Percentiles rank a stretch among this genome's conserved stretches.
Conservation (phyloP, 2,113 vertebrate species). For the Tetrax tetrax region DNA sequence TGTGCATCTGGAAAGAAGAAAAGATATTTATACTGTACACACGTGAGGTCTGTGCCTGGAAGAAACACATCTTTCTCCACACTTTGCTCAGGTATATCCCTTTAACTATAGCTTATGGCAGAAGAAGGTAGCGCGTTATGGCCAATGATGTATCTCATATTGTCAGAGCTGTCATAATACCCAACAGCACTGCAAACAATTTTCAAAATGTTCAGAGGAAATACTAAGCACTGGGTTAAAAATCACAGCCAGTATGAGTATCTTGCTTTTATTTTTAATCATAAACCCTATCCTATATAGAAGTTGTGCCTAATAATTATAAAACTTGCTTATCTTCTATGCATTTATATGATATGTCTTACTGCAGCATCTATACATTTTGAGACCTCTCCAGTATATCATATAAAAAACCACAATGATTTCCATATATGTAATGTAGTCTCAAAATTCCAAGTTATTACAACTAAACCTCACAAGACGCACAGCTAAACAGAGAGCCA, state of each 20-base stretch:
- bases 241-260: background rate
- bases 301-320: background rate
- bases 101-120: background rate
- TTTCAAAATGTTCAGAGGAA: background rate
- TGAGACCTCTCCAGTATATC: background rate
- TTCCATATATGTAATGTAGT: rapidly evolving
- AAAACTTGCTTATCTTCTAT: background rate
- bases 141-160: background rate
- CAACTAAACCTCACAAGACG: background rate
- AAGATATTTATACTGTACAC: background rate
- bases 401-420: background rate
- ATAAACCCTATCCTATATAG: background rate
- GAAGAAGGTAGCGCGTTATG: background rate
- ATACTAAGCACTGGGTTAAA: background rate
- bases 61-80: background rate
- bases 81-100: background rate
- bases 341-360: background rate
- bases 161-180: background rate
- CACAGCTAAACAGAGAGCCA: background rate
- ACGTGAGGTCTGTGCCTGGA: background rate
- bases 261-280: background rate
- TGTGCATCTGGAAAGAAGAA: conserved; percentile 5
- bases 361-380: background rate
- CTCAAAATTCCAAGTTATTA: background rate
- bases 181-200: background rate